A percentile compares a stretch with the other conserved stretches of the same genome.
phyloP scores from a whole-genome alignment of 2,113 vertebrate genomes.

The Sinocyclocheilus rhinocerous region DNA sequence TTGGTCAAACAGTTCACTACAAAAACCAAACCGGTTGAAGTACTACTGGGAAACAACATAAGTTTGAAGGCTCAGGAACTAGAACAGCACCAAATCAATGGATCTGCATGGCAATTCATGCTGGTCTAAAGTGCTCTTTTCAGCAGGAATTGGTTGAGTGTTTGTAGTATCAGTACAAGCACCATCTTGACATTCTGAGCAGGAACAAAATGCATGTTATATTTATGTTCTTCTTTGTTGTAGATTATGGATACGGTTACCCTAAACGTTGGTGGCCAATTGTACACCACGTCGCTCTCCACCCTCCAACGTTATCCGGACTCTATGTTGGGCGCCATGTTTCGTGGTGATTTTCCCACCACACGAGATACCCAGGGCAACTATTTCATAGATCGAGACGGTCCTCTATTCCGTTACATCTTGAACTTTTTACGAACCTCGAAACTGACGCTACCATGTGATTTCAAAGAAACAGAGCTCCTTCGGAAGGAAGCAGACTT shows the following conservation, averaged over 20 bases:
- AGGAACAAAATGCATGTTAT: neutral
- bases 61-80: neutral
- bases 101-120: neutral
- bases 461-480: slow-evolving; percentile 87
- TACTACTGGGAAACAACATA: neutral
- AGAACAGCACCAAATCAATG: neutral
- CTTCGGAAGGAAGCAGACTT: slow-evolving; percentile 88
- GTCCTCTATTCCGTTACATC: slow-evolving; percentile 86
- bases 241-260: slow-evolving; percentile 89
- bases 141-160: neutral
- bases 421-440: slow-evolving; percentile 88
- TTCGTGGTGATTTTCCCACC: slow-evolving; percentile 85
- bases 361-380: slow-evolving; percentile 85
- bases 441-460: slow-evolving; percentile 83
- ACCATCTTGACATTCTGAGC: neutral
- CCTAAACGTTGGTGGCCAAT: slow-evolving; percentile 86
- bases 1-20: neutral
- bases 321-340: slow-evolving; percentile 89
- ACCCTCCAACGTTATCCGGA: slow-evolving; percentile 85
- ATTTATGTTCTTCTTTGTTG: slow-evolving; percentile 49
- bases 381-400: slow-evolving; percentile 88
- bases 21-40: neutral
- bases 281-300: slow-evolving; percentile 86
- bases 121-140: neutral
- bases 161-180: neutral